Evolutionary conservation across 2,113 vertebrate species (phyloP), one percentile per base, ranked within the genome.

Genomic region (Austrofundulus limnaeus): DNA sequence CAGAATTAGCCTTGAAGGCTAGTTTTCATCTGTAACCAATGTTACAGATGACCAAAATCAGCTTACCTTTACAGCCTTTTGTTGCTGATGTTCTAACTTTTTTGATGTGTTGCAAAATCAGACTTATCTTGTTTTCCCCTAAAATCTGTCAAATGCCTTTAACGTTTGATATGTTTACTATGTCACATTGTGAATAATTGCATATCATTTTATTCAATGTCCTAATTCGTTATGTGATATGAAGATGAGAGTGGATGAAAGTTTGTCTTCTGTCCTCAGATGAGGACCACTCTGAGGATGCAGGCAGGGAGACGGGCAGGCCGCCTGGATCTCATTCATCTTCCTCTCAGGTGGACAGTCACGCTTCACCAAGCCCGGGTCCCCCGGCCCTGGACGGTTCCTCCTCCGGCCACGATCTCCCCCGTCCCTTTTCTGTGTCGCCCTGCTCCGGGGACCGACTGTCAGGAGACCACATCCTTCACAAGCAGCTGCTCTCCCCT

Each of bases 231-330:
- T n/a, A n/a, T n/a, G n/a, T n/a, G n/a, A n/a, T n/a, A n/a, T n/a
- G n/a, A n/a, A n/a, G n/a, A n/a, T n/a, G n/a, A n/a, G 10, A 7
- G 21, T 34, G 17, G n/a, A 15, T 48, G 14, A 51, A 15, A 21
- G 13, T 56, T 16, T 56, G 21, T 56, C 42, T 39, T 72, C 12
- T 82, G 48, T 66, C 60, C 85, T 84, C 91, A 96, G 96, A 95
- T 88, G 94, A 95, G 70, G 94, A 95, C 76, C 94, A 90, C 59
- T 94, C 93, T 0, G 94, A 97, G 1, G 94, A 94, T 49, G 87
- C 91, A 0, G 92, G 88, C 47, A 94, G 94, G 84, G 94, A 94
- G 61, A 83, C 89, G 0, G 75, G 91, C 75, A 85, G 92, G 78
- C 89, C 91, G 0, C 91, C 92, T 0, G 93, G 88, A 55, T 88